phyloP scores from a whole-genome alignment of 2,113 vertebrate species.

The Larimichthys polyactis region DNA sequence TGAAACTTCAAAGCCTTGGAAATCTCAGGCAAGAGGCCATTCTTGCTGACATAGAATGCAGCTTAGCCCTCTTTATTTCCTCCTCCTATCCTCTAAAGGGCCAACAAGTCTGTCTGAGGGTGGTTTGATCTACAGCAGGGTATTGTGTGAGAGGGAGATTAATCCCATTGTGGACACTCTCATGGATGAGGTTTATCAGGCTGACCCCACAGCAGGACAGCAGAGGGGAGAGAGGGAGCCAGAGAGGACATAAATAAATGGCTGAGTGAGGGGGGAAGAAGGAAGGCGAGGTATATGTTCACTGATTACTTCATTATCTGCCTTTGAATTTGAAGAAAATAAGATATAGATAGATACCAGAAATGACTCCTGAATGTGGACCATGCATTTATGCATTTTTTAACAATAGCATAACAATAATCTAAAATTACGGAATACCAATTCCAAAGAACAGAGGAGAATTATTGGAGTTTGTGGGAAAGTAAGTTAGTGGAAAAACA shows the following conservation, averaged over 20 bases:
- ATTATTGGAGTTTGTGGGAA: not conserved
- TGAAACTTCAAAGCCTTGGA: conserved; percentile 35
- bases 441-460: not conserved
- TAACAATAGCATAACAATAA: not conserved
- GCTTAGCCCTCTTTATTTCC: not conserved
- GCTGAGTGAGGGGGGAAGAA: not conserved
- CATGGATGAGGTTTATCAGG: conserved; percentile 6
- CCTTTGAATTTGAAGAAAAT: too few relatives aligned
- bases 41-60: conserved; percentile 12
- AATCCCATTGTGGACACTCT: not conserved
- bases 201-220: conserved; percentile 5
- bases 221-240: not conserved
- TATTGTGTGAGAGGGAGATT: conserved; percentile 4
- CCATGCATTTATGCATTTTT: not conserved
- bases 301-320: too few relatives aligned
- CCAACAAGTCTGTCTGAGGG: conserved; percentile 17
- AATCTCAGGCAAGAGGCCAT: conserved; percentile 2
- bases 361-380: not conserved
- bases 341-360: too few relatives aligned
- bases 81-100: conserved; percentile 10
- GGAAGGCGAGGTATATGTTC: not conserved
- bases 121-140: conserved; percentile 41
- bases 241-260: not conserved
- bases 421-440: not conserved
- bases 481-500: too few relatives aligned